phyloP scores from a whole-genome alignment of 2,797 vertebrate genomes.

The Poeciliopsis infans region DNA sequence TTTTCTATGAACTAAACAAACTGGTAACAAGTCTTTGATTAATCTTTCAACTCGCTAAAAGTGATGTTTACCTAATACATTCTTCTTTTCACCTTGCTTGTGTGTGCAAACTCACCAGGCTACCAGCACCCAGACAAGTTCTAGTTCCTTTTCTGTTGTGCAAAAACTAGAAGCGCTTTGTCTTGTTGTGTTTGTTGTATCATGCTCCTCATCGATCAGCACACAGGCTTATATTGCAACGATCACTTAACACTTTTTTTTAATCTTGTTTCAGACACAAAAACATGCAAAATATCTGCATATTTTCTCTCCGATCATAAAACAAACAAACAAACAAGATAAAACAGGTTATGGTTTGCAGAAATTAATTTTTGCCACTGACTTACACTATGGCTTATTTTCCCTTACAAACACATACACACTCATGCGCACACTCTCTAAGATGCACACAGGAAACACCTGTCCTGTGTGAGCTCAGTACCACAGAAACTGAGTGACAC shows the following conservation, averaged over 20 bases:
- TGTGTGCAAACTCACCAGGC: background rate
- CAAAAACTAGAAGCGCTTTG: background rate
- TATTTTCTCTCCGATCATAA: too few species aligned
- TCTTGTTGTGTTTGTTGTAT: background rate
- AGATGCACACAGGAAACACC: conserved; percentile 82
- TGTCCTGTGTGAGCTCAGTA: conserved; percentile 70
- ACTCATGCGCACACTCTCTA: conserved; percentile 31
- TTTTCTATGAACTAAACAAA: background rate
- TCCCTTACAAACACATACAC: conserved; percentile 23
- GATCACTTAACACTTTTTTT: background rate
- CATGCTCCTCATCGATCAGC: background rate
- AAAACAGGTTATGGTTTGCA: background rate
- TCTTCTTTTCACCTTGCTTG: background rate
- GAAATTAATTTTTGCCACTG: background rate
- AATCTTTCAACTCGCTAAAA: background rate
- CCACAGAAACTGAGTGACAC: conserved; percentile 73
- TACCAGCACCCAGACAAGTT: background rate
- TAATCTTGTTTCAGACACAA: background rate
- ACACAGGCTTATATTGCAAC: background rate
- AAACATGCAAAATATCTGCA: background rate
- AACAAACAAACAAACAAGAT: background rate
- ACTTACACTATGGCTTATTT: background rate
- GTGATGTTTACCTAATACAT: background rate
- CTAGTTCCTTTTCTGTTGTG: background rate
- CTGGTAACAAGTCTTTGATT: background rate